Conservation (phyloP, 92 coral and sea anemone species). For the Actinernus sp. region DNA sequence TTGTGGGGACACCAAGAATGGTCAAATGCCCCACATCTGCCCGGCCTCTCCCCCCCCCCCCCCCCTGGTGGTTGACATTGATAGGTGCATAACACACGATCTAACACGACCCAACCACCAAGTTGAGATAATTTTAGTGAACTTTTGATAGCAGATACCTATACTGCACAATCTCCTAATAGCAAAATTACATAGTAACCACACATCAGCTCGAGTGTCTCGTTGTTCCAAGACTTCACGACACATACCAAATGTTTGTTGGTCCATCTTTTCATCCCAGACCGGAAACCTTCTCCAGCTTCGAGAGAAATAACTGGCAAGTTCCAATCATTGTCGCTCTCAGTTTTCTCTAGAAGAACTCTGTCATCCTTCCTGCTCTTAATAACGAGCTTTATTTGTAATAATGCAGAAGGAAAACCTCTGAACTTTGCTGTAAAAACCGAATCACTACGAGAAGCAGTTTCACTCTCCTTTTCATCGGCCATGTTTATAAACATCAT, state of each 20-base stretch:
- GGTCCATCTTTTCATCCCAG: slow-evolving; percentile 49
- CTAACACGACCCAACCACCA: no score
- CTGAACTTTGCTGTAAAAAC: neutral
- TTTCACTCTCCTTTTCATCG: neutral
- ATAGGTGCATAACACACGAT: no score
- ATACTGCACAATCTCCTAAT: no score
- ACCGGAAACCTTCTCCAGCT: slow-evolving; percentile 47
- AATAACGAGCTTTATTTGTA: slow-evolving; percentile 42
- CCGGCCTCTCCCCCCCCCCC: no score
- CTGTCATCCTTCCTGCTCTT: slow-evolving; percentile 36
- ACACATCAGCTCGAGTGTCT: no score
- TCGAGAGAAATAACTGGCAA: slow-evolving; percentile 48
- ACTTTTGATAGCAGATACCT: no score
- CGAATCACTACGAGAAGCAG: neutral
- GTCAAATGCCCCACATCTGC: no score
- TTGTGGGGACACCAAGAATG: no score
- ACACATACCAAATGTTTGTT: slow-evolving; percentile 40
- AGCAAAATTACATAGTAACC: no score
- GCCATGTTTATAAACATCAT: slow-evolving; percentile 41
- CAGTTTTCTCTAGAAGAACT: slow-evolving; percentile 54
- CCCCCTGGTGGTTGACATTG: no score
- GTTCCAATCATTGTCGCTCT: slow-evolving; percentile 44
- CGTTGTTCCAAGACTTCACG: no score
- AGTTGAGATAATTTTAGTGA: no score
- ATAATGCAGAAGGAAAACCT: neutral